These are phyloP conservation scores for Sycophila texana DNA, from an alignment of 2,888 invertebrate species.

Conservation along the genomic window DNA sequence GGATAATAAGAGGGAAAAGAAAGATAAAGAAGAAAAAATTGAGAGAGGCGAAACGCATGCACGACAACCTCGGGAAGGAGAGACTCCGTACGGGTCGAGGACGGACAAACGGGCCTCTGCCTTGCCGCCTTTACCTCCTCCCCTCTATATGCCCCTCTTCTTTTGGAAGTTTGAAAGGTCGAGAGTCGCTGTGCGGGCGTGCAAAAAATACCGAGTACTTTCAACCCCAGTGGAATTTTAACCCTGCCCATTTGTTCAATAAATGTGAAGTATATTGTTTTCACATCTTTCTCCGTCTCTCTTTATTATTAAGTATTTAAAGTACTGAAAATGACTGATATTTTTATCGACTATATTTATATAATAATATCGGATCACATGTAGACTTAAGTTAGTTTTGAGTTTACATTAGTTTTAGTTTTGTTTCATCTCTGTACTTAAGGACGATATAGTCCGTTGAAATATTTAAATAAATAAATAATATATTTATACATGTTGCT, in stretches of 20 bases:
- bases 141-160: neutral
- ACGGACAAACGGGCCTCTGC: slow-evolving; percentile 57
- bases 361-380: too few species aligned
- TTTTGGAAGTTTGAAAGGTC: slow-evolving; percentile 31
- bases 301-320: neutral
- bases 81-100: slow-evolving; percentile 67
- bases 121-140: slow-evolving; percentile 22
- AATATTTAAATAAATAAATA: too few species aligned
- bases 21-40: slow-evolving; percentile 23
- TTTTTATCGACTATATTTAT: too few species aligned
- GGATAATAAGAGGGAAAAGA: slow-evolving; percentile 1
- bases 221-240: neutral
- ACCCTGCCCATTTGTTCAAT: too few species aligned
- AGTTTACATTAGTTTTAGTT: too few species aligned
- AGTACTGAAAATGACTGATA: too few species aligned
- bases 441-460: too few species aligned
- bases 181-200: neutral
- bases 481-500: too few species aligned
- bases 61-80: slow-evolving; percentile 64
- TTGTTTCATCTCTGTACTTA: too few species aligned
- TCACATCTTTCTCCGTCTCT: too few species aligned
- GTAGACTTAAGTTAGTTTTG: too few species aligned
- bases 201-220: slow-evolving; percentile 23
- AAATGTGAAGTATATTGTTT: too few species aligned
- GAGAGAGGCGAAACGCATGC: slow-evolving; percentile 57